Evolutionary conservation across 2,888 invertebrate species (phyloP), one percentile per base, ranked within the genome.

Genomic region (Dolichomitus sp.): DNA sequence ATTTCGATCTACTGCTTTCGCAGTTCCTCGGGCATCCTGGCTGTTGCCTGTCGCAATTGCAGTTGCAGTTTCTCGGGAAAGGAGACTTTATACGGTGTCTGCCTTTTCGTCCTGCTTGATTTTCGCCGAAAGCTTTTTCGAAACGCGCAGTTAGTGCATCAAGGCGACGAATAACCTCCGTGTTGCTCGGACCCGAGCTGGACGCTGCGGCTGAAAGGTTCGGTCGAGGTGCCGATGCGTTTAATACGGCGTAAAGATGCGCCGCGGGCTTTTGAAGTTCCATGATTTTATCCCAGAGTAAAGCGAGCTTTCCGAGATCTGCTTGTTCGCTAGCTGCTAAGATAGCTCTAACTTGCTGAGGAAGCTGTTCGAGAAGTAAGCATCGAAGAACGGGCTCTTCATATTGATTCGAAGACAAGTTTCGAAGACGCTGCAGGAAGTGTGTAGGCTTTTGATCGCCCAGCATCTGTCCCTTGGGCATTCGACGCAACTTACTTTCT

Each of bases 401-500:
- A n/a, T 52, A 14, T 14, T 50, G 50, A 14, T 50, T 19, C 4
- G 17, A 17, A 4, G 50, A 4, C 6, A 50, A 5, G 4, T 63
- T 54, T 4, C 72, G 37, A 30, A 81, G 61, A 4, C 78, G 73
- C 27, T 73, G 59, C 0, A 82, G 69, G 3, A 82, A 50, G n/a
- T 77, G 74, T 4, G 73, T 66, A 7, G 82, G 78, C 17, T 74
- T 78, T 9, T 57, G 40, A 23, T 82, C 73, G 1, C 82, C 68
- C 2, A 73, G 23, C 5, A 59, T n/a, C 33, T 73, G 37, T 14
- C 50, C 69, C 45, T 66, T 78, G 23, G 2, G 19, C 2, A 84
- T n/a, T 7, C 80, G 66, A 23, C 63, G 77, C 1, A 84, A 1
- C 33, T 70, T 70, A 12, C 63, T 73, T 37, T 84, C 72, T 12